Conservation (phyloP, 2,888 invertebrate genomes). For the Trachelus iudaicus region DNA sequence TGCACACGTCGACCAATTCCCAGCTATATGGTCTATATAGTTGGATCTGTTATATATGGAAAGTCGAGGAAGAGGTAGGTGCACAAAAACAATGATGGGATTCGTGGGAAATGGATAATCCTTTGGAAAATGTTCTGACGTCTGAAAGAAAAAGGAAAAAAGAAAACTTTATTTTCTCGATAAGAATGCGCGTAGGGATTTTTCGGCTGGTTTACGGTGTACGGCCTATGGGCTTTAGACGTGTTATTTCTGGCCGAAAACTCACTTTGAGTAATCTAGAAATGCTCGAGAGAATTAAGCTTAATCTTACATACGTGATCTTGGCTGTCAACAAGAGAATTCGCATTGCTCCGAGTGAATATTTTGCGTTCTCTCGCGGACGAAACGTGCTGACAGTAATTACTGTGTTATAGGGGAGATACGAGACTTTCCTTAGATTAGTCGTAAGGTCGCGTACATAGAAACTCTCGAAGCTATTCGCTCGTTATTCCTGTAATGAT, state of each 20-base stretch:
- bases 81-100: neutral
- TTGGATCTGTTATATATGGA: neutral
- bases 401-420: neutral
- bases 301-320: slow-evolving; percentile 8
- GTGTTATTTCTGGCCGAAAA: neutral
- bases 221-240: neutral
- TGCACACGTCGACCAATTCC: neutral
- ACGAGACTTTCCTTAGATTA: neutral
- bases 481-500: neutral
- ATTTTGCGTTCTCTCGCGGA: neutral
- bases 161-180: neutral
- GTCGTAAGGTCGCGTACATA: neutral
- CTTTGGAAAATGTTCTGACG: neutral
- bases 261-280: neutral
- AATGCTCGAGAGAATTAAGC: neutral
- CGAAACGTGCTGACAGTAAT: neutral
- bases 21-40: neutral
- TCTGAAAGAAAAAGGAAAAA: neutral
- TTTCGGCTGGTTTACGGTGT: neutral
- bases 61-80: neutral
- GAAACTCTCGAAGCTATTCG: neutral
- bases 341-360: neutral
- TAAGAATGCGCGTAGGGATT: neutral
- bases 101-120: neutral
- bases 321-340: slow-evolving; percentile 19